These are phyloP conservation scores for Trypoxylon attenuatum DNA, from an alignment of 2,888 invertebrate genomes.

Conservation along the genomic window DNA sequence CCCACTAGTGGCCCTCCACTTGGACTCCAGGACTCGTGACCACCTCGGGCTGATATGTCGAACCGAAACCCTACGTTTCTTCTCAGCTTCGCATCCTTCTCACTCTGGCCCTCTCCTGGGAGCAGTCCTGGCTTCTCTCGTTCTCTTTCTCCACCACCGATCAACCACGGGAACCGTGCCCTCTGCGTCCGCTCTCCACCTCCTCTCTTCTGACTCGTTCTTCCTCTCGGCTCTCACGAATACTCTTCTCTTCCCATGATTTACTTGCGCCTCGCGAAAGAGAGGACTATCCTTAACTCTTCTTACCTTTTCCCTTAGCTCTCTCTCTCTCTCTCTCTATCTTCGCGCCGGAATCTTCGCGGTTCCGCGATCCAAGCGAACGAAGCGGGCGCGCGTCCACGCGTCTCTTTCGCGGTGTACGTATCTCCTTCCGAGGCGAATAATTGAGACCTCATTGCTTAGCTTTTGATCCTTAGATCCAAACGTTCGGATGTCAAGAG, in stretches of 20 bases:
- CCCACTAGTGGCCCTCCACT: slow-evolving; percentile 68
- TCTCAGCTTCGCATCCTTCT: slow-evolving; percentile 55
- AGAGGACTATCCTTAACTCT: slow-evolving; percentile 44
- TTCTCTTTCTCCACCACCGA: slow-evolving; percentile 30
- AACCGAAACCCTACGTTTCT: slow-evolving; percentile 69
- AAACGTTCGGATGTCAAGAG: too few relatives aligned
- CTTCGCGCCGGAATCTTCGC: slow-evolving; percentile 38
- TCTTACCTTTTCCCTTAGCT: slow-evolving; percentile 21
- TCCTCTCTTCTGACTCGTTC: slow-evolving; percentile 31
- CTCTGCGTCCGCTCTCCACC: slow-evolving; percentile 1
- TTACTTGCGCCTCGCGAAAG: slow-evolving; percentile 64
- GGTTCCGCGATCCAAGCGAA: slow-evolving; percentile 20
- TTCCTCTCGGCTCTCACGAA: slow-evolving; percentile 67
- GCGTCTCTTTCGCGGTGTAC: too few relatives aligned
- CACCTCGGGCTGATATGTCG: slow-evolving; percentile 74
- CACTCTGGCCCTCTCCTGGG: slow-evolving; percentile 18
- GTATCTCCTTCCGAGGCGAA: too few relatives aligned
- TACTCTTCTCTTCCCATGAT: slow-evolving; percentile 72
- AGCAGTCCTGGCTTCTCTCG: background rate
- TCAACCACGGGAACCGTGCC: slow-evolving; percentile 45
- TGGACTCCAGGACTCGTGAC: slow-evolving; percentile 70
- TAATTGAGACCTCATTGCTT: too few relatives aligned
- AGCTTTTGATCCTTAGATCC: too few relatives aligned
- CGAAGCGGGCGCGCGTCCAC: too few relatives aligned
- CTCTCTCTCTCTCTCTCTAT: slow-evolving; percentile 21